phyloP scores from a whole-genome alignment of 2,113 vertebrate species.

The Balaenoptera acutorostrata region DNA sequence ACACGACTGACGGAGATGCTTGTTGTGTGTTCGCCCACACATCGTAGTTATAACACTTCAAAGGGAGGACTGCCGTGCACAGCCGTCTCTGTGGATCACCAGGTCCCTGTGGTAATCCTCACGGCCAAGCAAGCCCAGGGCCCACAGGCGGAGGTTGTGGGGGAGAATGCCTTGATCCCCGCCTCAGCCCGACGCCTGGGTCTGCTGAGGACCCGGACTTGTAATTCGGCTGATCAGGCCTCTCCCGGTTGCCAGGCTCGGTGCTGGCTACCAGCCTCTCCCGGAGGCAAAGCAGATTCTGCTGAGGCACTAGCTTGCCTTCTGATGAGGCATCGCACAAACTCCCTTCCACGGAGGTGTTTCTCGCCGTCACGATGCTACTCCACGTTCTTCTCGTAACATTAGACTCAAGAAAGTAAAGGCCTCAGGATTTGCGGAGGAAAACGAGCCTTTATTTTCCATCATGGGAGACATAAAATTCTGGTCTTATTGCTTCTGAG shows the following conservation, averaged over 20 bases:
- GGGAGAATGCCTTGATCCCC: not conserved
- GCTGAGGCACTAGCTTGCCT: not conserved
- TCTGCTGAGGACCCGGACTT: not conserved
- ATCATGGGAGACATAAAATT: conserved; percentile 30
- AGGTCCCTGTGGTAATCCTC: not conserved
- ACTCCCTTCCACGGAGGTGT: not conserved
- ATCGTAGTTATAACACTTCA: not conserved
- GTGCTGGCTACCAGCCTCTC: not conserved
- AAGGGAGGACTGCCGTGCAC: not conserved
- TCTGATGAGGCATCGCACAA: not conserved
- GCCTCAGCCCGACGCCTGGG: fast-evolving
- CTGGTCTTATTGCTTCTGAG: conserved; percentile 52
- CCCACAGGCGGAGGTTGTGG: not conserved
- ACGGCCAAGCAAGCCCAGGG: not conserved
- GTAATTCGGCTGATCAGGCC: fast-evolving
- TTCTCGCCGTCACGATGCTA: not conserved
- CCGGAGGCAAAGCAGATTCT: not conserved
- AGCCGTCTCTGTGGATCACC: not conserved
- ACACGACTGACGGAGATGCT: not conserved
- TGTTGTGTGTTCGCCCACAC: not conserved
- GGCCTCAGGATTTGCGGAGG: conserved; percentile 12
- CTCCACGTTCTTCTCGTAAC: not conserved
- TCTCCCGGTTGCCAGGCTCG: not conserved
- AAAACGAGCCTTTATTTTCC: conserved; percentile 10
- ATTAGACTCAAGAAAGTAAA: conserved; percentile 15